These are phyloP conservation scores for Pongo abelii DNA, from an alignment of 2,113 vertebrate species.

Conservation along the genomic window DNA sequence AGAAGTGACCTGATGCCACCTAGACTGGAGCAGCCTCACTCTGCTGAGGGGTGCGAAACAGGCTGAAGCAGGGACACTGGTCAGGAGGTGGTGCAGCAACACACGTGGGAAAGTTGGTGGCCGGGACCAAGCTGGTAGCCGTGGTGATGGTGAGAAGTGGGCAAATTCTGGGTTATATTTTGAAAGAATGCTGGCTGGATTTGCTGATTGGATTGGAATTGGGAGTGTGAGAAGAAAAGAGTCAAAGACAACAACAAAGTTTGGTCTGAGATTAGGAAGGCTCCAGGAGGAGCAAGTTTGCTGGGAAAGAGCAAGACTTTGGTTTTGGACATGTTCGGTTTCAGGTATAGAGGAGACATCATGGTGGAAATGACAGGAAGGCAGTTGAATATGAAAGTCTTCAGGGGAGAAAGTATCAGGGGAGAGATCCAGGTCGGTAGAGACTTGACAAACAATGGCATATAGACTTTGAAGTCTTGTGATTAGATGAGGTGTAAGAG, in stretches of 20 bases:
- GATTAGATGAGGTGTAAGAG: background rate
- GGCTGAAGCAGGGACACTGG: accelerated
- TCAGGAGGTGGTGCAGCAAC: too few species aligned
- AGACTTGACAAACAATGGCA: background rate
- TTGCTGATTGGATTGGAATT: background rate
- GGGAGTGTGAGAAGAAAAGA: background rate
- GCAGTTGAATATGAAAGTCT: background rate
- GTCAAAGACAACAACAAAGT: background rate
- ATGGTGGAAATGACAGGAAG: background rate
- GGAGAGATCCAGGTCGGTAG: background rate
- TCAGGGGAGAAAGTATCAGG: background rate
- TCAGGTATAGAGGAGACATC: background rate
- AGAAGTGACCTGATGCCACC: background rate
- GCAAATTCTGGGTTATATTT: background rate
- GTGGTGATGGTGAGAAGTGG: background rate
- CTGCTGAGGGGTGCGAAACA: background rate
- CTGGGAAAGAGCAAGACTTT: background rate
- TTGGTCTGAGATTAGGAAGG: background rate
- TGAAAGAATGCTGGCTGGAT: background rate
- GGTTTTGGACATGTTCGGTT: background rate
- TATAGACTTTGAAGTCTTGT: background rate
- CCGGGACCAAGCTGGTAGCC: background rate
- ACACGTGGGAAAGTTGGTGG: background rate
- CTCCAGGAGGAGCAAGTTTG: background rate
- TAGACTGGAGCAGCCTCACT: background rate